phyloP scores from a whole-genome alignment of 2,113 vertebrate genomes.

The Gymnobelideus leadbeateri region DNA sequence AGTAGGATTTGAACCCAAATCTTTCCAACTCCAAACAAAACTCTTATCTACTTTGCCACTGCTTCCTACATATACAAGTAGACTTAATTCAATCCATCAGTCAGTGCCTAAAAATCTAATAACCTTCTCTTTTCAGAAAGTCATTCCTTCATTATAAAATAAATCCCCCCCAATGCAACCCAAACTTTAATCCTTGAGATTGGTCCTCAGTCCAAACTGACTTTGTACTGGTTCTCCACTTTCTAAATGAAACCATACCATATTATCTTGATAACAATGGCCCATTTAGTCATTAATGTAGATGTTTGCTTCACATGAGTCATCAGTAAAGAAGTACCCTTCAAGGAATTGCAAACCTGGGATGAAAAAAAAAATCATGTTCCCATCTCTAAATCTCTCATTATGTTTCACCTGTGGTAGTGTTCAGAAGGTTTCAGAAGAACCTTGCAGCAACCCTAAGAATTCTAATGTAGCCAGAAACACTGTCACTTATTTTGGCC shows the following conservation, averaged over 20 bases:
- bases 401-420: not conserved
- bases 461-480: not conserved
- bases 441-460: not conserved
- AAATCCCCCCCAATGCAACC: not conserved
- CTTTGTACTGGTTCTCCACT: not conserved
- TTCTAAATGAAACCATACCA: not conserved
- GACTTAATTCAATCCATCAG: not conserved
- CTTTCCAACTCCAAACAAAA: not conserved
- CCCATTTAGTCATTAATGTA: not conserved
- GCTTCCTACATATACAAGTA: not conserved
- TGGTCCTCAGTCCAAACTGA: not conserved
- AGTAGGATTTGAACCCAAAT: not conserved
- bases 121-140: not conserved
- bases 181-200: not conserved
- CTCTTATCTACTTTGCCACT: not conserved
- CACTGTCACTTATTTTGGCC: not conserved
- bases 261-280: conserved; percentile 10
- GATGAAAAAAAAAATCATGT: not conserved
- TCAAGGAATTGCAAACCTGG: conserved; percentile 8
- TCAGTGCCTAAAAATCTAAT: not conserved
- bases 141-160: not conserved
- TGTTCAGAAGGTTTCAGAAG: not conserved
- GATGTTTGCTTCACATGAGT: not conserved
- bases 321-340: not conserved
- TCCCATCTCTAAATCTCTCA: not conserved